phyloP scores from a whole-genome alignment of 2,113 vertebrate genomes.

The Lota lota region DNA sequence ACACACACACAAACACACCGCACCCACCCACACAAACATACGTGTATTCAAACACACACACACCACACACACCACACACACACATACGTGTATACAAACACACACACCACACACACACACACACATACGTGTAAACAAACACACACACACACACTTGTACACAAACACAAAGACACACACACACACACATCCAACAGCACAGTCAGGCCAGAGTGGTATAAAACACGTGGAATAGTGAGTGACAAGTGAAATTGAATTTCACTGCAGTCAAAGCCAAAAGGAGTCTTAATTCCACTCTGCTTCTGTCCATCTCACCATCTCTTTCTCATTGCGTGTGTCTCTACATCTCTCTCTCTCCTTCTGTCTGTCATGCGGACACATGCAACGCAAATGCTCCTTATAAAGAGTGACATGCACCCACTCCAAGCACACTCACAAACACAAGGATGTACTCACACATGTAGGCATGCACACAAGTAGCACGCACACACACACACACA shows the following conservation, averaged over 20 bases:
- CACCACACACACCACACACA: no score
- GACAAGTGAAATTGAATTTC: slow-evolving; percentile 63
- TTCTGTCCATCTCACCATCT: neutral
- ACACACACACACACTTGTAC: no score
- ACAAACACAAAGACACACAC: no score
- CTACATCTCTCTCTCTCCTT: neutral
- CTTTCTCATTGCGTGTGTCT: neutral
- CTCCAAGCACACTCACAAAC: neutral
- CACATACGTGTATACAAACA: no score
- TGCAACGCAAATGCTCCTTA: no score
- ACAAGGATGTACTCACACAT: neutral
- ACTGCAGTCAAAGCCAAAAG: slow-evolving; percentile 42
- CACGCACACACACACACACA: slow-evolving; percentile 12
- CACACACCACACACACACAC: no score
- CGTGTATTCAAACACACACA: no score
- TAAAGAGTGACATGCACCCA: no score
- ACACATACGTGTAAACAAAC: no score
- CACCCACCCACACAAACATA: no score
- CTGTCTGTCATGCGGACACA: neutral
- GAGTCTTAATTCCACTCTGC: slow-evolving; percentile 10
- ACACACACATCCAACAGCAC: slow-evolving; percentile 20
- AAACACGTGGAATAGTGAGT: slow-evolving; percentile 53
- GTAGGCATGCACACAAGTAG: neutral
- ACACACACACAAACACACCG: no score
- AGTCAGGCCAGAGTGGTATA: slow-evolving; percentile 41